A percentile compares a stretch with the other conserved stretches of the same genome.
These are phyloP conservation scores for Mesaphorura yosii DNA, from an alignment of 1,140 invertebrate species.

Conservation along the genomic window DNA sequence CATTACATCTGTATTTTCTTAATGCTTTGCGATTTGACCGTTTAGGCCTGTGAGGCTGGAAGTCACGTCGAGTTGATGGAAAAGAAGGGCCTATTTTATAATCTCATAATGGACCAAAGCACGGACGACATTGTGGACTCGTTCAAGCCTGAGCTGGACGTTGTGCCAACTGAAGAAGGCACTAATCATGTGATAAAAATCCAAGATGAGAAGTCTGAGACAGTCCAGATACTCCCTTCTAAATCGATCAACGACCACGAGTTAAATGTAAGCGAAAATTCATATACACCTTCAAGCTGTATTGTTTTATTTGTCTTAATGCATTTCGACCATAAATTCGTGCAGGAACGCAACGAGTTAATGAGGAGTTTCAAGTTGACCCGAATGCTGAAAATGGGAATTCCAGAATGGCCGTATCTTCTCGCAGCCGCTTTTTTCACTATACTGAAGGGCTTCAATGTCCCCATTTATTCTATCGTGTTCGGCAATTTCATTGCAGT, in stretches of 20 bases:
- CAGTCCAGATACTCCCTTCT: too few relatives aligned
- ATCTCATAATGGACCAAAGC: constrained; percentile 13
- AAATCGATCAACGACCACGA: too few relatives aligned
- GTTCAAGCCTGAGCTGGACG: too few relatives aligned
- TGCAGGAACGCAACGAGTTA: too few relatives aligned
- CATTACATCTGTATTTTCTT: background rate
- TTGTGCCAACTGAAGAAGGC: too few relatives aligned
- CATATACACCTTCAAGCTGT: too few relatives aligned
- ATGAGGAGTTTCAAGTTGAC: too few relatives aligned
- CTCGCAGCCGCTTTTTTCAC: constrained; percentile 1
- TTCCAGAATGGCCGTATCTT: constrained; percentile 11
- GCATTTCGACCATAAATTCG: too few relatives aligned
- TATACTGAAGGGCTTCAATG: constrained; percentile 6
- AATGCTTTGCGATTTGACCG: background rate
- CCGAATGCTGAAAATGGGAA: background rate
- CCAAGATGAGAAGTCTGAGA: too few relatives aligned
- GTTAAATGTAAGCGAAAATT: too few relatives aligned
- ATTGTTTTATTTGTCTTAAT: too few relatives aligned
- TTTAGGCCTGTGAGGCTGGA: constrained; percentile 38
- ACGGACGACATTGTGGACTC: background rate
- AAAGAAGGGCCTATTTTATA: constrained; percentile 12
- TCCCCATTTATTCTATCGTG: constrained; percentile 15
- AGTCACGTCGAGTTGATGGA: constrained; percentile 42
- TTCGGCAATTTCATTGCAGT: constrained; percentile 22
- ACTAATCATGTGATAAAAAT: too few relatives aligned